Evolutionary conservation across 2,888 invertebrate species (phyloP).

Genomic region (Margaritifera margaritifera): DNA sequence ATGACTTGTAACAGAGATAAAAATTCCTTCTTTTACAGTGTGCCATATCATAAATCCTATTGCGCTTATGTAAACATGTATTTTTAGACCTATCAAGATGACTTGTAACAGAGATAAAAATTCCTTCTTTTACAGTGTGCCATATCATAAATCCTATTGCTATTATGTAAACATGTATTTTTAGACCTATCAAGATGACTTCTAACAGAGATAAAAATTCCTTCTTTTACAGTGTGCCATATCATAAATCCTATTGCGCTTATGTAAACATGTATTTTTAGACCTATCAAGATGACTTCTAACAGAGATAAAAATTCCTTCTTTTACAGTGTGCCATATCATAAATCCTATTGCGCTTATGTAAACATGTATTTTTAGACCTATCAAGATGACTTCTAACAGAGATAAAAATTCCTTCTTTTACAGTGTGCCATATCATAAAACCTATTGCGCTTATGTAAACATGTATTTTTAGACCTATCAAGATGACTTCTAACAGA

Average conservation of each 20-base stretch:
- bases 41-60: conserved; percentile 99
- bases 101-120: background rate
- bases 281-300: too few relatives aligned
- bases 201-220: background rate
- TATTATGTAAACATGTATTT: too few relatives aligned
- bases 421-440: conserved; percentile 97
- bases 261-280: too few relatives aligned
- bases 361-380: too few relatives aligned
- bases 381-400: background rate
- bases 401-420: conserved; percentile 8
- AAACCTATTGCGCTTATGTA: too few relatives aligned
- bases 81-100: too few relatives aligned
- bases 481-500: background rate
- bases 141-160: conserved; percentile 99
- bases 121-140: conserved; percentile 82
- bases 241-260: too few relatives aligned
- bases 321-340: conserved; percentile 92
- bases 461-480: too few relatives aligned
- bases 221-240: conserved; percentile 87
- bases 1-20: background rate
- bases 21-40: conserved; percentile 78
- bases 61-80: too few relatives aligned
- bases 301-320: conserved; percentile 2
- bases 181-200: too few relatives aligned
- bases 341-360: too few relatives aligned